A percentile compares a stretch with the other conserved stretches of the same genome.
Evolutionary conservation across 2,888 invertebrate genomes (phyloP).

Genomic region (Ochlodes sylvanus): DNA sequence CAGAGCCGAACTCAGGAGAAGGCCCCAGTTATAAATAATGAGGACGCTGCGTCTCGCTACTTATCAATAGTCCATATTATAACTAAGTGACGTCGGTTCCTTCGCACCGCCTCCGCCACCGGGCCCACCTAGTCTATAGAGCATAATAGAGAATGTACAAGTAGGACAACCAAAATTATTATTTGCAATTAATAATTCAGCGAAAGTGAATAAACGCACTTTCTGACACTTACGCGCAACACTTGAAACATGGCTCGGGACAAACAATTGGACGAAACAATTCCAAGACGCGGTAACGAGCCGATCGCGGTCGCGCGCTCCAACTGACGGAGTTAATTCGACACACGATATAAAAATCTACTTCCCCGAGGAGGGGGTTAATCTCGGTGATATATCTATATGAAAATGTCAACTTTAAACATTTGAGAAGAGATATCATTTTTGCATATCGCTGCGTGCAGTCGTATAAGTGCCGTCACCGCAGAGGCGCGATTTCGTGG

Average conservation of each 20-base stretch:
- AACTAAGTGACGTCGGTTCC: no score
- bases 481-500: slow-evolving; percentile 19
- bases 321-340: slow-evolving; percentile 1
- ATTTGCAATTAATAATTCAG: no score
- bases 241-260: slow-evolving; percentile 17
- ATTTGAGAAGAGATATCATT: neutral
- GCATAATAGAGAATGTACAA: no score
- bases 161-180: no score
- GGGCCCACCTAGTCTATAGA: no score
- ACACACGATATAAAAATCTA: slow-evolving; percentile 9
- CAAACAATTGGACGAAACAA: no score
- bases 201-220: neutral
- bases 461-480: slow-evolving; percentile 23
- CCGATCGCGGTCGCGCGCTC: neutral
- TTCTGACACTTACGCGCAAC: slow-evolving; percentile 14
- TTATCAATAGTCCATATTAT: no score
- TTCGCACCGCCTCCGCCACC: no score
- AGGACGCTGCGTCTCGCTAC: no score
- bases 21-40: no score
- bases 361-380: neutral
- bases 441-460: neutral
- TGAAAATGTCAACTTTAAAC: slow-evolving; percentile 1
- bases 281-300: neutral
- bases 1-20: no score
- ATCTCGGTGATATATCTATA: neutral